Evolutionary conservation across 1,140 invertebrate species (phyloP), one percentile per base, ranked within the genome.

Genomic region (Nomia melanderi): DNA sequence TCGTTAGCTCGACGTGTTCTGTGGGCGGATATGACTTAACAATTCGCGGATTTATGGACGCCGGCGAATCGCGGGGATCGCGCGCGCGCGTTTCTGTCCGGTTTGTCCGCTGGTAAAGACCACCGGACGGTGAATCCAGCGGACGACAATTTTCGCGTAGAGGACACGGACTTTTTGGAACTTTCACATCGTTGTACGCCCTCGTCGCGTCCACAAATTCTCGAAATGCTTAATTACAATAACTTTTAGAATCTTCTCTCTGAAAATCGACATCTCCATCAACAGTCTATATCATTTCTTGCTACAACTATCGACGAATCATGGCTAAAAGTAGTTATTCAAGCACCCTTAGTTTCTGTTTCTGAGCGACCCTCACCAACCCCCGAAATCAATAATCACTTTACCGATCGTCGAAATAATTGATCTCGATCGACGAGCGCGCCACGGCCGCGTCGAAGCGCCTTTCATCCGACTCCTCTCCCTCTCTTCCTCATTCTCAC

Each of bases 21-120:
- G 64, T 74, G 71, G 71, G 71, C 71, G 71, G 71, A 74, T 74
- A 74, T 66, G 71, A 74, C 41, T 54, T 36, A 36, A 66, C 71
- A 54, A 63, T 56, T 41, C 71, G 47, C 33, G 36, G 60, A 74
- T 65, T 27, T 8, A 29, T 8, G 31, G 5, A 20, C 41, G 20
- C 14, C 14, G 14, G 20, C 14, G 12, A 44, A 41, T 39, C 36
- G 12, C 39, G 39, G 17, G 39, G 39, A 14, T 39, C 36, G 8
- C 36, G 8, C 2, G 36, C 36, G 8, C 36, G 36, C 36, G 36
- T 39, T 39, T 39, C 36, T 7, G 12, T 39, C 36, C 36, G 41
- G 41, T 12, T 14, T 9, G 4, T 41, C 41, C 41, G 4, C 39
- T 56, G 12, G 0, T 27, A 12, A 11, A 27, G 11, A 27, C 47